These are phyloP conservation scores for Ommatoiulus sabulosus DNA, from an alignment of 2,888 invertebrate genomes.

Conservation along the genomic window DNA sequence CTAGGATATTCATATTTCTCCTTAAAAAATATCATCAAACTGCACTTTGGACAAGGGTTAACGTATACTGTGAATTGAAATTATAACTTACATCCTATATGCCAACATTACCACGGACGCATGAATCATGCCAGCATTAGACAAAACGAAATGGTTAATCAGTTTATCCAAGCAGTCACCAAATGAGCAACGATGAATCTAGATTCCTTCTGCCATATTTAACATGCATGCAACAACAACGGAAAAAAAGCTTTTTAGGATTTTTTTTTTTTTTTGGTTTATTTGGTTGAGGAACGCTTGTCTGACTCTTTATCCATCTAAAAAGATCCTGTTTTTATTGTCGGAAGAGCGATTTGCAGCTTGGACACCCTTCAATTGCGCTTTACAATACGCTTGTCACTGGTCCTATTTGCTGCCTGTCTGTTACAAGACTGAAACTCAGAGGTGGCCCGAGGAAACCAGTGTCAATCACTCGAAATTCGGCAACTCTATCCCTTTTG, in stretches of 20 bases:
- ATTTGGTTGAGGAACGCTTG: conserved; percentile 36
- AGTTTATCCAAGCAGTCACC: neutral
- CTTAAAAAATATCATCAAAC: too few species aligned
- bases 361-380: conserved; percentile 57
- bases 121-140: neutral
- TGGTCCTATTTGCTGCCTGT: conserved; percentile 50
- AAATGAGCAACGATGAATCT: neutral
- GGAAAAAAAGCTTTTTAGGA: neutral
- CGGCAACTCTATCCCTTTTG: conserved; percentile 49
- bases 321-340: conserved; percentile 28
- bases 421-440: conserved; percentile 52
- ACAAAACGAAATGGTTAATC: too few species aligned
- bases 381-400: conserved; percentile 53
- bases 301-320: neutral
- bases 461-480: conserved; percentile 30
- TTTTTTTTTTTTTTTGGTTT: neutral
- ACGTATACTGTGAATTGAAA: neutral
- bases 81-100: neutral
- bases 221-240: neutral
- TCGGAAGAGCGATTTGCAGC: conserved; percentile 56
- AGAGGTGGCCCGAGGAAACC: conserved; percentile 55
- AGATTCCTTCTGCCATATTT: neutral
- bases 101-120: neutral
- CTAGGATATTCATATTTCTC: too few species aligned
- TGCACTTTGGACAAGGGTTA: too few species aligned